Percentiles rank a stretch among this genome's conserved stretches.
phyloP scores from a whole-genome alignment of 2,888 invertebrate genomes.

The Eueremaeus valkanovi region DNA sequence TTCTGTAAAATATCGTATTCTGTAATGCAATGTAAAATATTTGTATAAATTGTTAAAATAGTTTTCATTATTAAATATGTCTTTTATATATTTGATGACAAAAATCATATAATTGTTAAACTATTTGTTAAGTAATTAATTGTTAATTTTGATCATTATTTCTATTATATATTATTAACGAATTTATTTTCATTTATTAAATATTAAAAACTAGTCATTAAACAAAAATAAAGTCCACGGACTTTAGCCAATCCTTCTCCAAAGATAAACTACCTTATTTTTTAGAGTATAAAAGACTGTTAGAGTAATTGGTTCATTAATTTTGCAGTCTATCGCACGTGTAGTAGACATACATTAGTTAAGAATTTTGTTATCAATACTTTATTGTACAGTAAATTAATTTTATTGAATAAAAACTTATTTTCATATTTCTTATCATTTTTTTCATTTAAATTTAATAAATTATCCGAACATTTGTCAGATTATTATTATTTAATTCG shows the following conservation, averaged over 20 bases:
- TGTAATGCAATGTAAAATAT: too few relatives aligned
- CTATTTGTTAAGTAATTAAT: not conserved
- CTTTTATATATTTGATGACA: too few relatives aligned
- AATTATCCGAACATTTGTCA: not conserved
- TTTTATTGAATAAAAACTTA: not conserved
- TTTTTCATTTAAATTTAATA: not conserved
- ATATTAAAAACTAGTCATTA: slow-evolving; percentile 14
- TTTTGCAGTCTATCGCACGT: not conserved
- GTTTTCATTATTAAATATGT: too few relatives aligned
- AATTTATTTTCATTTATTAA: not conserved
- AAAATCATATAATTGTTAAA: not conserved
- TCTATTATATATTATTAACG: slow-evolving; percentile 11
- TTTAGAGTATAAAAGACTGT: not conserved
- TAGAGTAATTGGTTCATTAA: not conserved
- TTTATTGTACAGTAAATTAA: too few relatives aligned
- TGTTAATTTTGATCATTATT: not conserved
- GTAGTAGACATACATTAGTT: too few relatives aligned
- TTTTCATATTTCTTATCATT: not conserved
- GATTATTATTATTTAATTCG: too few relatives aligned
- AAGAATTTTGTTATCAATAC: too few relatives aligned
- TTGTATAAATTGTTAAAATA: too few relatives aligned
- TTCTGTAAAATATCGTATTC: too few relatives aligned
- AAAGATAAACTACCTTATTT: not conserved
- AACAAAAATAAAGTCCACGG: not conserved
- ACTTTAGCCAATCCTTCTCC: not conserved